A percentile compares a stretch with the other conserved stretches of the same genome.
These are phyloP conservation scores for Drosophila rellima DNA, from an alignment of 2,888 invertebrate genomes.

Conservation along the genomic window DNA sequence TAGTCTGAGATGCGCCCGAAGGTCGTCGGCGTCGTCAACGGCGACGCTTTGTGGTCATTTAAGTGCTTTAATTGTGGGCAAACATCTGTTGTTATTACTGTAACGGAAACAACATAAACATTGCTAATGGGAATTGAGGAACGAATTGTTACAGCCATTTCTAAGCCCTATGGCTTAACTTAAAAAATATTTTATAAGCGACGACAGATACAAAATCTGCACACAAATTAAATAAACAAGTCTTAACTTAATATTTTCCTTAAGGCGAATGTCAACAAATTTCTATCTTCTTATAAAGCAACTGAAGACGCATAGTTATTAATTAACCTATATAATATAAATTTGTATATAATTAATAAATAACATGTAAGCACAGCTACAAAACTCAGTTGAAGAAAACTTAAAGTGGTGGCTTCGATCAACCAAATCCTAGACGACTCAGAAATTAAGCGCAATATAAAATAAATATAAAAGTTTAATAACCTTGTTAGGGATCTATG, in stretches of 20 bases:
- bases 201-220: background rate
- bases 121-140: conserved; percentile 40
- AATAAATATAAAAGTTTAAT: conserved; percentile 26
- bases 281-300: no score
- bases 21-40: conserved; percentile 47
- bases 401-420: background rate
- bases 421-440: background rate
- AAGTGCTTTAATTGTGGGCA: conserved; percentile 59
- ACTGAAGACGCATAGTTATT: no score
- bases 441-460: conserved; percentile 9
- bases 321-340: background rate
- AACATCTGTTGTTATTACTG: conserved; percentile 50
- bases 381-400: background rate
- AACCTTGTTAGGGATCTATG: conserved; percentile 9
- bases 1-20: conserved; percentile 59
- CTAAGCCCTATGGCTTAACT: background rate
- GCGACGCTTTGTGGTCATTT: conserved; percentile 47
- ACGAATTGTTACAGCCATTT: conserved; percentile 16
- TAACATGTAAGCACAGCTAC: background rate
- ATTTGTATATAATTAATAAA: background rate
- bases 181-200: background rate
- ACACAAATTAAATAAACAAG: background rate
- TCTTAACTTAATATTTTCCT: no score
- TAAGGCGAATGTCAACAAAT: no score
- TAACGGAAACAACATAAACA: conserved; percentile 42